Percentiles rank a stretch among this genome's conserved stretches.
Conservation (phyloP, 2,797 vertebrate species). For the Chelon auratus region DNA sequence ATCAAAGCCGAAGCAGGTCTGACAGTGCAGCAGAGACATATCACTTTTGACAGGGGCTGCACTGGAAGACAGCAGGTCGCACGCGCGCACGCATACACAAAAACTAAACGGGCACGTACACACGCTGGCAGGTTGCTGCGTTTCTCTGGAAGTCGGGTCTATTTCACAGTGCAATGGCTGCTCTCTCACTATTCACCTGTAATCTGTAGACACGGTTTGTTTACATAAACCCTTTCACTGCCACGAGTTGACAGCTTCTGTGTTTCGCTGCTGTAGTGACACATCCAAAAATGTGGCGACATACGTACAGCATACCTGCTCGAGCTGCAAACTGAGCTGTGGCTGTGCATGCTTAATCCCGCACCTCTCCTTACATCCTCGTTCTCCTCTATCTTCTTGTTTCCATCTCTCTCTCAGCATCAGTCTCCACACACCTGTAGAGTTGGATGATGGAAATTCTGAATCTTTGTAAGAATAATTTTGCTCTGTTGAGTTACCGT, state of each 20-base stretch:
- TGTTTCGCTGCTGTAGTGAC: constrained; percentile 21
- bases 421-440: no score
- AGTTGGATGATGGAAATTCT: no score
- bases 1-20: constrained; percentile 73
- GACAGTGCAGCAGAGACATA: constrained; percentile 61
- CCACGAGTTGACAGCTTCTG: constrained; percentile 21
- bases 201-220: constrained; percentile 18
- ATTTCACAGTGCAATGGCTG: constrained; percentile 40
- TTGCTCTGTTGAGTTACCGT: no score
- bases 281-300: constrained; percentile 11
- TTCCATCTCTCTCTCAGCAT: no score
- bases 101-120: constrained; percentile 22
- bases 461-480: no score
- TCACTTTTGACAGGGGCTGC: constrained; percentile 67
- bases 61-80: constrained; percentile 57
- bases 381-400: no score
- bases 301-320: constrained; percentile 26
- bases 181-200: constrained; percentile 30
- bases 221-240: constrained; percentile 27
- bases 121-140: constrained; percentile 2
- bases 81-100: constrained; percentile 5
- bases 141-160: constrained; percentile 22
- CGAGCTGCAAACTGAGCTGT: constrained; percentile 7
- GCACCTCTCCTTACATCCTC: no score
- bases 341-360: background rate